These are phyloP conservation scores for Arvicanthis niloticus DNA, from an alignment of 2,113 vertebrate species.

Conservation along the genomic window DNA sequence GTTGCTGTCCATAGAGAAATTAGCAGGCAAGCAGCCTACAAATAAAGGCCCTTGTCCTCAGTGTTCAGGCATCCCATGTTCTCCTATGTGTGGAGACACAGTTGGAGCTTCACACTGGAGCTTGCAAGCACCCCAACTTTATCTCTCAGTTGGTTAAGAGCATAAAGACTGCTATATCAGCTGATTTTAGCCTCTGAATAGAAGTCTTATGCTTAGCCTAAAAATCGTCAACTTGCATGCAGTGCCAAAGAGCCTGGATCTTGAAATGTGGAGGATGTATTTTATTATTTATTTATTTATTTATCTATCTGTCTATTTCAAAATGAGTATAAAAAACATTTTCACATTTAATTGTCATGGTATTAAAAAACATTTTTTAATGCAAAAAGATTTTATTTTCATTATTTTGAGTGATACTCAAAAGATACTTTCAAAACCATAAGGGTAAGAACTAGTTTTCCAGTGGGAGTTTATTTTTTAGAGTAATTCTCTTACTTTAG, in stretches of 20 bases:
- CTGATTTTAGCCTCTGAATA: conserved; percentile 15
- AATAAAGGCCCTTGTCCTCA: background rate
- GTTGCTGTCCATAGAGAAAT: background rate
- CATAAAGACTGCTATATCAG: background rate
- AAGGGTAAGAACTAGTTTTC: background rate
- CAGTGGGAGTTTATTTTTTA: background rate
- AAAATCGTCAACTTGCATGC: conserved; percentile 20
- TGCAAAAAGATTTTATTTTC: background rate
- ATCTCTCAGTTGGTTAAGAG: background rate
- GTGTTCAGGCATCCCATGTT: background rate
- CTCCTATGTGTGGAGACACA: too few species aligned
- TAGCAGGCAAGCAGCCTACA: background rate
- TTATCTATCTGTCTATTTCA: background rate
- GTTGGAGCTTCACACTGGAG: background rate
- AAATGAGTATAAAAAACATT: background rate
- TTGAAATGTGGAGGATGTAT: background rate
- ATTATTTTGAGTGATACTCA: background rate
- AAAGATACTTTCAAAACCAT: background rate
- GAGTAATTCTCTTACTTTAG: background rate
- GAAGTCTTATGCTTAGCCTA: conserved; percentile 5
- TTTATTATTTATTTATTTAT: background rate
- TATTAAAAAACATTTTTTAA: background rate
- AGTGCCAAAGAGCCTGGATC: background rate
- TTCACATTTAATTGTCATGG: background rate
- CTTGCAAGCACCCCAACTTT: background rate